Percentiles rank a stretch among this genome's conserved stretches.
These are phyloP conservation scores for Acromyrmex heyeri DNA, from an alignment of 1,140 invertebrate genomes.

Conservation along the genomic window DNA sequence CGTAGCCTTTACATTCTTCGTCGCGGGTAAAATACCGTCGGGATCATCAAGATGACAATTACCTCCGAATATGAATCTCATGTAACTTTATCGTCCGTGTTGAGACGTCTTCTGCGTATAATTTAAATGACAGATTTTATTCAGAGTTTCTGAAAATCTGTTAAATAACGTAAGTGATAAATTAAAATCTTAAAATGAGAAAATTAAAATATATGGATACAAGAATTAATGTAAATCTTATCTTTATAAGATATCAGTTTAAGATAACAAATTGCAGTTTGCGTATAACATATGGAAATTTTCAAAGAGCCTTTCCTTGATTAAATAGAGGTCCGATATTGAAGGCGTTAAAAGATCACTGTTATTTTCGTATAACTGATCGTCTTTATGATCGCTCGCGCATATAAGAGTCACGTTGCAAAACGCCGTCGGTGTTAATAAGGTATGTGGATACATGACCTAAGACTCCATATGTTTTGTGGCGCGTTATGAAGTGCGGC, in stretches of 20 bases:
- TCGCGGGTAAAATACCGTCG: constrained; percentile 27
- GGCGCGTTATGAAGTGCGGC: constrained; percentile 27
- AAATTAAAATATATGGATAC: no score
- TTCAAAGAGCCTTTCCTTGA: background rate
- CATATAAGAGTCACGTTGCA: constrained; percentile 8
- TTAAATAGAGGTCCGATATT: background rate
- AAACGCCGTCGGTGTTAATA: constrained; percentile 37
- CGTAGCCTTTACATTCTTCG: constrained; percentile 26
- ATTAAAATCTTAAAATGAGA: background rate
- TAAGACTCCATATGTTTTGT: constrained; percentile 33
- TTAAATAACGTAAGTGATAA: background rate
- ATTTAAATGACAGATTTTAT: background rate
- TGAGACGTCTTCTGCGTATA: background rate
- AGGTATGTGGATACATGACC: constrained; percentile 38
- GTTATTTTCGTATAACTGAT: constrained; percentile 30
- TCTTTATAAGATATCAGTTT: background rate
- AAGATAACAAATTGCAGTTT: no score
- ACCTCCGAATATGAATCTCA: constrained; percentile 9
- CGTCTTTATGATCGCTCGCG: constrained; percentile 1
- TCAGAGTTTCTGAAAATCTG: background rate
- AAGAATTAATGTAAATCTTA: constrained; percentile 7
- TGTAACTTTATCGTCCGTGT: background rate
- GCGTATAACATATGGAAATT: background rate
- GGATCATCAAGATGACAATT: background rate
- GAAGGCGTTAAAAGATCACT: background rate